Evolutionary conservation across 2,888 invertebrate species (phyloP).

Genomic region (Bugula neritina): DNA sequence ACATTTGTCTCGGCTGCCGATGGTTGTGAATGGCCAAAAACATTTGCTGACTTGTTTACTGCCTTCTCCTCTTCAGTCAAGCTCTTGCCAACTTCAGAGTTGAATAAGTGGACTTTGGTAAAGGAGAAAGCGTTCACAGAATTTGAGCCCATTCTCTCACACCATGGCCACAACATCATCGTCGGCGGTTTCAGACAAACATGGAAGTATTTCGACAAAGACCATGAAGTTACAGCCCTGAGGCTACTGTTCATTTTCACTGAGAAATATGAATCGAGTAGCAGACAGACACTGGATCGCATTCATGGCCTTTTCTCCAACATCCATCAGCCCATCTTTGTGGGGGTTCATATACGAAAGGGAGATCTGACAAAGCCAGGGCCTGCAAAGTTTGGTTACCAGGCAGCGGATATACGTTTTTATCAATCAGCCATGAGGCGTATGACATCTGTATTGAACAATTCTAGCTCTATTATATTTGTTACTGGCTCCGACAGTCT

Average conservation of each 20-base stretch:
- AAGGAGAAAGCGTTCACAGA: not conserved
- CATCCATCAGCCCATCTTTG: not conserved
- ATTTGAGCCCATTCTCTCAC: not conserved
- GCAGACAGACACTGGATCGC: not conserved
- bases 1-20: not conserved
- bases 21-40: not conserved
- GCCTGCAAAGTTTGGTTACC: not conserved
- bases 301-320: not conserved
- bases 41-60: not conserved
- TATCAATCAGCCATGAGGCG: not conserved
- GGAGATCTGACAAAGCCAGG: not conserved
- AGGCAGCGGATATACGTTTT: not conserved
- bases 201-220: conserved; percentile 4
- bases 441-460: not conserved
- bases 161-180: not conserved
- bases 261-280: not conserved
- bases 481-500: not conserved
- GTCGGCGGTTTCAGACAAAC: not conserved
- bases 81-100: not conserved
- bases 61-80: not conserved
- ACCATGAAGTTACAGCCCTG: not conserved
- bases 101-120: not conserved
- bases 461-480: conserved; percentile 2
- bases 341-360: conserved; percentile 8
- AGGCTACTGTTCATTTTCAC: not conserved